phyloP scores from a whole-genome alignment of 2,888 invertebrate species.

The Tachina fera region DNA sequence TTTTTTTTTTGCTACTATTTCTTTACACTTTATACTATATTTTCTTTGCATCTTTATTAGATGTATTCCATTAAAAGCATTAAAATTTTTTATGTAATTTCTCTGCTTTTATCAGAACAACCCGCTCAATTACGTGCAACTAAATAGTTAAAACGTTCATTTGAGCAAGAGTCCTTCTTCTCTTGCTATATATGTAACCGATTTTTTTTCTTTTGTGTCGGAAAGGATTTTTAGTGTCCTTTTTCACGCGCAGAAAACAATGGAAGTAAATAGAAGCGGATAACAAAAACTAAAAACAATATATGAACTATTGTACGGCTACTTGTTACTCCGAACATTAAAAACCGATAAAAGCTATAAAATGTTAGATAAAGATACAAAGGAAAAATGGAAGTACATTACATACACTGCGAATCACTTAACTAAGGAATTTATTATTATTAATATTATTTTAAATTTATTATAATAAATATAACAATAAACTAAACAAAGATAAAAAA shows the following conservation, averaged over 20 bases:
- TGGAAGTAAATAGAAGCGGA: neutral
- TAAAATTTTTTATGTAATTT: neutral
- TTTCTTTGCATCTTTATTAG: no score
- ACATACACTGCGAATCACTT: neutral
- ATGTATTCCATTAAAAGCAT: neutral
- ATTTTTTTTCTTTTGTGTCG: neutral
- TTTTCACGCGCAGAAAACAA: neutral
- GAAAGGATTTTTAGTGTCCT: neutral
- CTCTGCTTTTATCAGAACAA: constrained; percentile 25
- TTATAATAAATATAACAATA: no score
- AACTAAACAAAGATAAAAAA: no score
- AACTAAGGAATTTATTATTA: no score
- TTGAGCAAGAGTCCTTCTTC: constrained; percentile 20
- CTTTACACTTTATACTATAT: neutral
- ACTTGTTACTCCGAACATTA: neutral
- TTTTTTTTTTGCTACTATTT: no score
- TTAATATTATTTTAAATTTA: no score
- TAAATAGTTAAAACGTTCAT: constrained; percentile 44
- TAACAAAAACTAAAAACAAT: constrained; percentile 1
- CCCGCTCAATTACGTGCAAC: constrained; percentile 35
- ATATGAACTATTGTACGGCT: constrained; percentile 30
- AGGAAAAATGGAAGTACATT: neutral
- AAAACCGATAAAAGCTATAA: constrained; percentile 39
- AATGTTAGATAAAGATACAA: constrained; percentile 40
- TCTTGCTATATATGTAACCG: neutral